These are phyloP conservation scores for Progne subis DNA, from an alignment of 2,113 vertebrate species.

Conservation along the genomic window DNA sequence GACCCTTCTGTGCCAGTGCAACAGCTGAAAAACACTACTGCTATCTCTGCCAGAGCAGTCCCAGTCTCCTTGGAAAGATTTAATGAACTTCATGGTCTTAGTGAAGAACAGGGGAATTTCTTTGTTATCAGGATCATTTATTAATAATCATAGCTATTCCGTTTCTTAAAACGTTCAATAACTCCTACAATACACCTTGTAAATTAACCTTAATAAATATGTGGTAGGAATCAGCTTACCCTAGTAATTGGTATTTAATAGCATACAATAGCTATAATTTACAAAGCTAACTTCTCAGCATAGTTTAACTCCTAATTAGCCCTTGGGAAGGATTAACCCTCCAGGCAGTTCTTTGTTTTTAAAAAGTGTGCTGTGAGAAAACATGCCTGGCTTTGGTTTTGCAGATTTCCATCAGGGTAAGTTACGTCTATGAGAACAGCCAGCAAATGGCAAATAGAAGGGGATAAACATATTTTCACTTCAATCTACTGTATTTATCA, in stretches of 20 bases:
- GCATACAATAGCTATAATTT: background rate
- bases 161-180: slow-evolving; percentile 24
- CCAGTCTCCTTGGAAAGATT: background rate
- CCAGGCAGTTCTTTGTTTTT: background rate
- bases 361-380: background rate
- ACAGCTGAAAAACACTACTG: background rate
- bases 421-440: background rate
- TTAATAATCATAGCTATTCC: slow-evolving; percentile 46
- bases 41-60: background rate
- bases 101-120: slow-evolving; percentile 8
- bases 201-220: slow-evolving; percentile 70
- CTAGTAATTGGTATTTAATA: background rate
- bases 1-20: background rate
- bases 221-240: slow-evolving; percentile 37
- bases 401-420: background rate
- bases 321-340: background rate
- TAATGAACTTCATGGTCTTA: slow-evolving; percentile 30
- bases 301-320: slow-evolving; percentile 44
- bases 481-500: background rate
- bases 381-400: background rate
- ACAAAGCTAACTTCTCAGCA: background rate
- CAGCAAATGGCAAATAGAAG: background rate
- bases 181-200: slow-evolving; percentile 17
- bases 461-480: background rate
- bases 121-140: slow-evolving; percentile 61